Conservation (phyloP, 2,888 invertebrate species). For the Lingula anatina region DNA sequence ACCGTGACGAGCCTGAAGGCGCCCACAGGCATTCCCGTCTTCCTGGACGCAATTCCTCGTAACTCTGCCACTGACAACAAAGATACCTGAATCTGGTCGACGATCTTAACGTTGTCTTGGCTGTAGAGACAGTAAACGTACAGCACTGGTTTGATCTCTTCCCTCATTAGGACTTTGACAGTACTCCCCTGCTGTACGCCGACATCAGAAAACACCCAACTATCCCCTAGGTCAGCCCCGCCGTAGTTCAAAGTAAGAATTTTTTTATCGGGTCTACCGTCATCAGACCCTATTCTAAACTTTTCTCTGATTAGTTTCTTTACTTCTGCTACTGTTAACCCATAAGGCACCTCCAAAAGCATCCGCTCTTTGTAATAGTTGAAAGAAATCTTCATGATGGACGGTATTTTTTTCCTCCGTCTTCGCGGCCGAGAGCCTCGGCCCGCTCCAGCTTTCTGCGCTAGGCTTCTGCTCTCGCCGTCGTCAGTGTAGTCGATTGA, state of each 20-base stretch:
- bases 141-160: slow-evolving; percentile 19
- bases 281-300: not conserved
- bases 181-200: slow-evolving; percentile 21
- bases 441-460: no score
- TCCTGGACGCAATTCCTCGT: slow-evolving; percentile 16
- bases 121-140: slow-evolving; percentile 9
- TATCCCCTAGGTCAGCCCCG: slow-evolving; percentile 19
- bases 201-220: slow-evolving; percentile 23
- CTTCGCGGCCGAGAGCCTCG: no score
- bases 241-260: slow-evolving; percentile 6
- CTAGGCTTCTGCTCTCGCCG: no score
- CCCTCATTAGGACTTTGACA: slow-evolving; percentile 15
- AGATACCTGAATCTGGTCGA: slow-evolving; percentile 11
- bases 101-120: slow-evolving; percentile 3
- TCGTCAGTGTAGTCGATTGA: no score
- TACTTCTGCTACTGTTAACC: slow-evolving; percentile 7
- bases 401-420: no score
- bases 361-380: slow-evolving; percentile 32
- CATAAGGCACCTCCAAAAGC: slow-evolving; percentile 33
- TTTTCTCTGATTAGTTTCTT: not conserved
- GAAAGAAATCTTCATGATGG: slow-evolving; percentile 43
- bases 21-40: slow-evolving; percentile 25
- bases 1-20: slow-evolving; percentile 19
- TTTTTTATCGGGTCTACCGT: not conserved
- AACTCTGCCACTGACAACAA: slow-evolving; percentile 14